Evolutionary conservation across 2,797 vertebrate genomes (phyloP), one percentile per base, ranked within the genome.

Genomic region (Fistularia tabacaria): DNA sequence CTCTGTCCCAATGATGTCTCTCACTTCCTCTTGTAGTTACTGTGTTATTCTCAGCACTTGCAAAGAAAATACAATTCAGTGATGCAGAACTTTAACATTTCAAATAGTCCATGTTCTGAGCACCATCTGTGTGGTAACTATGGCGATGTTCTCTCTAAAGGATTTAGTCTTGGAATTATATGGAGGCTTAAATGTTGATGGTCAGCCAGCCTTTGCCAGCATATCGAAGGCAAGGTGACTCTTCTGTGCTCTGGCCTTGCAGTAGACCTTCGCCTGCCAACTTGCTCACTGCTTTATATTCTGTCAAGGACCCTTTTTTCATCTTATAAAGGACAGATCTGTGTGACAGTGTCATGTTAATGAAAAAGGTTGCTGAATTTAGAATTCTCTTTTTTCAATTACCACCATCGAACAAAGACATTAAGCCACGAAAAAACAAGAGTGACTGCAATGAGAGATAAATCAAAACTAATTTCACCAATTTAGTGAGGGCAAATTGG

Each of bases 201-300:
- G 78, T 71, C 63, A 48, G 67, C 71, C 46, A 52, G 47, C 46
- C 36, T 51, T 66, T 85, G 85, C 76, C 83, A 86, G 72, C 57
- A 66, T 87, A 82, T 79, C 49, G 68, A 88, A 82, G 82, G 70
- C 82, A 76, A 87, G 75, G 76, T 84, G 86, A 87, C 84, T 87
- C 79, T 74, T 74, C 48, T 53, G 64, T 81, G 82, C 61, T 74
- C 59, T 51, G 56, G 64, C 51, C 74, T 64, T 38, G 71, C 62
- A 67, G 51, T 66, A 69, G 76, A 77, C 48, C 39, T 59, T 25
- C 2, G 57, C 14, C 51, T 64, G 81, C 70, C 72, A 77, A 78
- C 62, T 61, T 75, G 67, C 51, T 59, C 71, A 57, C 50, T 43
- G 54, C 10, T 51, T 14, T 62, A 46, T 38, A 64, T 71, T 50